Conservation (phyloP, 2,888 invertebrate genomes). For the Rhodophaea formosa region DNA sequence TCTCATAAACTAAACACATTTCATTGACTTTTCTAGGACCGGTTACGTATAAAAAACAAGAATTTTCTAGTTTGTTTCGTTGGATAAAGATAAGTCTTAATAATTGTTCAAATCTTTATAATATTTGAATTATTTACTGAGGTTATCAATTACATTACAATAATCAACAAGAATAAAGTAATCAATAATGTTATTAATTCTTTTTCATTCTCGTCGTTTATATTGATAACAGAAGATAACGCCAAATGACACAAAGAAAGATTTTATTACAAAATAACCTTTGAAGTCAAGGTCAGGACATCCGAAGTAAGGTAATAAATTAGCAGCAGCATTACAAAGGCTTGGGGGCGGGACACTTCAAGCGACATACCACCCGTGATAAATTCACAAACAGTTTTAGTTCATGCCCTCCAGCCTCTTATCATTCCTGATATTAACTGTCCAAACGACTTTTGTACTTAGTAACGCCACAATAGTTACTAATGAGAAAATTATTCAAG, state of each 20-base stretch:
- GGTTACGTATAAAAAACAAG: too few relatives aligned
- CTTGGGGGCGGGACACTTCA: constrained; percentile 13
- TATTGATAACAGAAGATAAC: background rate
- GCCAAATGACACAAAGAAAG: constrained; percentile 10
- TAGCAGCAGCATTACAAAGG: constrained; percentile 18
- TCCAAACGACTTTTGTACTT: background rate
- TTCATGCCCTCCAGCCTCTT: constrained; percentile 18
- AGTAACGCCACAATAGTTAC: background rate
- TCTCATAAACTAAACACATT: too few relatives aligned
- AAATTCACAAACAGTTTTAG: constrained; percentile 19
- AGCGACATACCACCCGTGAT: constrained; percentile 18
- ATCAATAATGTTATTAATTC: too few relatives aligned
- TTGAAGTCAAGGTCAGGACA: constrained; percentile 16
- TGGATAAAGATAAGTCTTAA: too few relatives aligned
- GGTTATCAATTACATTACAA: too few relatives aligned
- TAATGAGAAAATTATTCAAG: background rate
- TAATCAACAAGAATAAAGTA: too few relatives aligned
- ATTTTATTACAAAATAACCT: constrained; percentile 13
- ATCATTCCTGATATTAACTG: background rate
- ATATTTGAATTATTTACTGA: too few relatives aligned
- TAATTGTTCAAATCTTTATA: too few relatives aligned
- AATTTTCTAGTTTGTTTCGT: too few relatives aligned
- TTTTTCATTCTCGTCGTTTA: background rate
- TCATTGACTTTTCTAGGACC: too few relatives aligned
- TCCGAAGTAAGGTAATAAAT: constrained; percentile 20